A percentile compares a stretch with the other conserved stretches of the same genome.
Evolutionary conservation across 1,140 invertebrate species (phyloP).

Genomic region (Dreissena polymorpha): DNA sequence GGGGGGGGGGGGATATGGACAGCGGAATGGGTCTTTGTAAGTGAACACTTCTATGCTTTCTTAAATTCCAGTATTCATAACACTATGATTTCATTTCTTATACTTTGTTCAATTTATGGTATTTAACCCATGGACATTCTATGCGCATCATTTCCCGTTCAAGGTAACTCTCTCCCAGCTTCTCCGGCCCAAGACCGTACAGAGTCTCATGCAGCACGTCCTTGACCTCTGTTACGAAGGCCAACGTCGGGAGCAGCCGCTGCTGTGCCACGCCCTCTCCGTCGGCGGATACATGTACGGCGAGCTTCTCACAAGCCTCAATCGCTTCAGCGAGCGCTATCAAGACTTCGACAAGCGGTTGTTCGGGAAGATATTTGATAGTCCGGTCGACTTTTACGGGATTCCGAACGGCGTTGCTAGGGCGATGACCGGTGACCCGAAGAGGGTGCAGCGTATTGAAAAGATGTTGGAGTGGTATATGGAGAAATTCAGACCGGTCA

Average conservation of each 20-base stretch:
- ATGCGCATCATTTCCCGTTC: slow-evolving; percentile 75
- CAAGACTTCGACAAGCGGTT: slow-evolving; percentile 79
- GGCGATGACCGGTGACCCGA: slow-evolving; percentile 87
- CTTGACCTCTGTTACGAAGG: slow-evolving; percentile 84
- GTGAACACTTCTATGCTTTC: too few species aligned
- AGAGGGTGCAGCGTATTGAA: slow-evolving; percentile 86
- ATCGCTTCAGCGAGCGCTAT: background rate
- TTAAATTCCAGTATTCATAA: too few species aligned
- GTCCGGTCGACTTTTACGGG: slow-evolving; percentile 91
- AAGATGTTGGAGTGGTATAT: slow-evolving; percentile 57
- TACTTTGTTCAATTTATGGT: too few species aligned
- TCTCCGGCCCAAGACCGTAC: slow-evolving; percentile 88
- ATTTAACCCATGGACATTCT: too few species aligned
- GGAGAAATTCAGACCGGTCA: slow-evolving; percentile 84
- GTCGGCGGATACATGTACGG: slow-evolving; percentile 82
- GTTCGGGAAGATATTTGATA: slow-evolving; percentile 91
- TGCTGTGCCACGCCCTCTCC: slow-evolving; percentile 93
- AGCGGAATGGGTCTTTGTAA: too few species aligned
- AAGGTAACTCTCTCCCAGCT: slow-evolving; percentile 89
- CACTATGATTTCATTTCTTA: too few species aligned
- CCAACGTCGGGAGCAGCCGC: slow-evolving; percentile 83
- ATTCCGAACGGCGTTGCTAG: slow-evolving; percentile 88
- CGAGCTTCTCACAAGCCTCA: background rate
- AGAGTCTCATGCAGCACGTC: slow-evolving; percentile 86
- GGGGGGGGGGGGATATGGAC: too few species aligned